Base-by-base conservation (phyloP, 1,140 invertebrate species). In the Tigriopus japonicus region DNA sequence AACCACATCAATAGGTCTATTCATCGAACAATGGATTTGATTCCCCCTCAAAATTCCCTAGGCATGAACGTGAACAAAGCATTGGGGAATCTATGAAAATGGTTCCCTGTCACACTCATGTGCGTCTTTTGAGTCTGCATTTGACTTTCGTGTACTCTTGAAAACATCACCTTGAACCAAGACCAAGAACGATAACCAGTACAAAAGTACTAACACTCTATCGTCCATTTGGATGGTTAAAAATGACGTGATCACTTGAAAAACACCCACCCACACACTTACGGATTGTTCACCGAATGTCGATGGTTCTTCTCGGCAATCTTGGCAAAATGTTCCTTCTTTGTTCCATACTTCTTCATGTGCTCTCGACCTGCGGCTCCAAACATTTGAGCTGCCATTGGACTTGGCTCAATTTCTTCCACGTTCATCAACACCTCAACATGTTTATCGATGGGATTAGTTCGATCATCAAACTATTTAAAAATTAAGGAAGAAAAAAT, bases 221-320 rank as follows among this genome's bases (percentile, higher is more conserved):
- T 35, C 9, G 28, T 35, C 28, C 28, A 3, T 35, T 35, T 35
- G 3, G 28, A 35, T 3, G 3, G 28, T 35, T 35, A 9, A 35
- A 35, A 3, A 9, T 35, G n/a, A 5, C 28, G 9, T 9, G 9
- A 35, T 9, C 3, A 35, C 28, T 3, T 35, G 28, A 3, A 35
- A 3, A 35, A 9, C 28, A 5, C 28, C 28, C 28, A 35, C 3
- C 3, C 3, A 35, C 3, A 35, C 28, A 35, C 28, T 35, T 78
- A 86, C 68, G 92, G 92, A 76, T 98, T 98, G 68, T 97, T 95
- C 0, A 80, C 77, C 0, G 93, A 97, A 76, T 98, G 93, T 65
- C 89, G 82, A 72, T 98, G 93, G 73, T 98, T 98, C 71, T 98
- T 98, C 64, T 84, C 85, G 0, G 93, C 94, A 68, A 98, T 93